These are phyloP conservation scores for Etheostoma perlongum DNA, from an alignment of 2,797 vertebrate species.

Conservation along the genomic window DNA sequence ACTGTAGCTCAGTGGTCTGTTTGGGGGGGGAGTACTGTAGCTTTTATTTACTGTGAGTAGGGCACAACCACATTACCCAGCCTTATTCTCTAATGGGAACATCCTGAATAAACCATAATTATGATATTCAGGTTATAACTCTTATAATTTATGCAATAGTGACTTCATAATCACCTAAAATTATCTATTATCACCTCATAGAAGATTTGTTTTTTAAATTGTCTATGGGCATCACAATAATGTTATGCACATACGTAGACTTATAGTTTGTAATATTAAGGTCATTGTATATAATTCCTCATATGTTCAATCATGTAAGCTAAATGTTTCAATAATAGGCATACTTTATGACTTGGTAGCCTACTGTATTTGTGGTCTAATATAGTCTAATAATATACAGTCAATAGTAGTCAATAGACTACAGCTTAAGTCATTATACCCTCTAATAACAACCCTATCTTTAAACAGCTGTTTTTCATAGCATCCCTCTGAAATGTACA, in stretches of 20 bases:
- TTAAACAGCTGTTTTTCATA: neutral
- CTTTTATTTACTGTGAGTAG: constrained; percentile 37
- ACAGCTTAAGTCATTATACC: neutral
- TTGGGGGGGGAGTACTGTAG: constrained; percentile 33
- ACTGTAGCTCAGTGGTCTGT: constrained; percentile 67
- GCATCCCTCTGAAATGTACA: constrained; percentile 2
- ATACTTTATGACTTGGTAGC: neutral
- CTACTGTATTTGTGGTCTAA: neutral
- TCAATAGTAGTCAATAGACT: no score
- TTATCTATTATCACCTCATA: neutral
- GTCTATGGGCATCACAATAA: neutral
- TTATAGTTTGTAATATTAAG: neutral
- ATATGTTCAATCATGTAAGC: neutral
- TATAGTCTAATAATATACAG: neutral
- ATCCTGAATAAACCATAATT: constrained; percentile 28
- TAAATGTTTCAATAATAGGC: neutral
- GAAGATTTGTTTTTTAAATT: neutral
- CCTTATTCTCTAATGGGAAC: constrained; percentile 35
- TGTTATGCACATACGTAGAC: neutral
- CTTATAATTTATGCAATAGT: neutral
- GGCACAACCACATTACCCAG: constrained; percentile 29
- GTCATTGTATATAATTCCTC: neutral
- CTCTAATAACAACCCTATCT: neutral
- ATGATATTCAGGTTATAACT: neutral
- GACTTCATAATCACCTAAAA: neutral